These are phyloP conservation scores for Amblyraja radiata DNA, from an alignment of 2,797 vertebrate species.

Conservation along the genomic window DNA sequence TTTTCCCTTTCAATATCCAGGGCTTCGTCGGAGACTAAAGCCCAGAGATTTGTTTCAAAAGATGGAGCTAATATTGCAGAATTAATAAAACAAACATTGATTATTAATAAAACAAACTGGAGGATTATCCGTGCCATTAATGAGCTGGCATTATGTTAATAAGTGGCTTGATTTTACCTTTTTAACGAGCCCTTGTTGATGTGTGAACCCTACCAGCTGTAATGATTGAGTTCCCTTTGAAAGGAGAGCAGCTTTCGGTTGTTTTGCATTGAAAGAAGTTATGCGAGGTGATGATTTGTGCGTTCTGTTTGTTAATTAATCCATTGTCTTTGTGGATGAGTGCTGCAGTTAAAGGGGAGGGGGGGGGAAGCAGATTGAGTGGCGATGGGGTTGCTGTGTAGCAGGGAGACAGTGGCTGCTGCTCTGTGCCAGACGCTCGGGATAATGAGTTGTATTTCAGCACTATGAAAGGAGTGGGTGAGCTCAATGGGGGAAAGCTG, in stretches of 20 bases:
- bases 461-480: constrained; percentile 52
- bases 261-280: not conserved
- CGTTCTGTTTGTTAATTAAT: not conserved
- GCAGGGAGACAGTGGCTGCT: not conserved
- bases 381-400: not conserved
- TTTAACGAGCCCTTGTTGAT: not conserved
- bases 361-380: not conserved
- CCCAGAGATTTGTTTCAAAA: not conserved
- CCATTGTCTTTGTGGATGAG: not conserved
- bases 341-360: not conserved
- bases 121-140: not conserved
- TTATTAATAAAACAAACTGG: not conserved
- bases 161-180: not conserved
- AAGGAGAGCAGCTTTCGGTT: not conserved
- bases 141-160: constrained; percentile 13
- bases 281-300: not conserved
- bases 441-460: constrained; percentile 32
- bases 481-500: constrained; percentile 46
- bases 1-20: not conserved
- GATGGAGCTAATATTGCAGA: not conserved
- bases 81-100: not conserved
- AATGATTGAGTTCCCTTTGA: not conserved
- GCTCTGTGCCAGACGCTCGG: not conserved
- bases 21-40: not conserved
- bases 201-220: not conserved